A percentile compares a stretch with the other conserved stretches of the same genome.
phyloP scores from a whole-genome alignment of 2,888 invertebrate species.

The Ernsta delagoae region DNA sequence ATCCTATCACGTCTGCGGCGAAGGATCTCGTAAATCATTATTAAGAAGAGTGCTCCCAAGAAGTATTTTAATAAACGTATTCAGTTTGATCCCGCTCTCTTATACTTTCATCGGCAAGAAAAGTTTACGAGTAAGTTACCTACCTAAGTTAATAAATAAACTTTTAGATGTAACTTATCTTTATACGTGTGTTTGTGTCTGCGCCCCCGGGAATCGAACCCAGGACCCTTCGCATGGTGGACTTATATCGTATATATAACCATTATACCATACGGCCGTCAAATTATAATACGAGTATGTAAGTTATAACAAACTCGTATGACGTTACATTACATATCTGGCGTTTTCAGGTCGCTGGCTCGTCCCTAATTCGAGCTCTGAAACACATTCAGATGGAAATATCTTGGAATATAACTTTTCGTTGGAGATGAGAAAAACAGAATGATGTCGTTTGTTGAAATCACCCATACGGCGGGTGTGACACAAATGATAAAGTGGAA shows the following conservation, averaged over 20 bases:
- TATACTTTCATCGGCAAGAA: background rate
- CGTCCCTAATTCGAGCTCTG: conserved; percentile 25
- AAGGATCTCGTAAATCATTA: conserved; percentile 24
- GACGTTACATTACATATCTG: conserved; percentile 11
- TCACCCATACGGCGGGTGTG: too few species aligned
- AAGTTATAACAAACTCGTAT: background rate
- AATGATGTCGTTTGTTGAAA: background rate
- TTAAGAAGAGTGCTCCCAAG: conserved; percentile 26
- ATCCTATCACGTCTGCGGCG: conserved; percentile 21
- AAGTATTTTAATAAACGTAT: conserved; percentile 22
- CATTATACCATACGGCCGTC: too few species aligned
- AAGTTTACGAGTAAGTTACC: background rate
- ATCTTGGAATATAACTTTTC: conserved; percentile 8
- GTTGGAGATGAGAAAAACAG: background rate
- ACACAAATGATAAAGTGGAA: too few species aligned
- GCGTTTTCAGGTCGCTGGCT: conserved; percentile 13
- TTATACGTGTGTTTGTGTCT: too few species aligned
- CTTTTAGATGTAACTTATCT: too few species aligned
- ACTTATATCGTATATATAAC: too few species aligned
- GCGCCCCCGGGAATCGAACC: too few species aligned
- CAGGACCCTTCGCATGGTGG: too few species aligned
- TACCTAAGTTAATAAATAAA: too few species aligned
- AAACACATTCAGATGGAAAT: conserved; percentile 22
- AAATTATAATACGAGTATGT: too few species aligned
- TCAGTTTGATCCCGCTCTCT: background rate